These are phyloP conservation scores for Aptenodytes forsteri DNA, from an alignment of 2,113 vertebrate species.

Conservation along the genomic window DNA sequence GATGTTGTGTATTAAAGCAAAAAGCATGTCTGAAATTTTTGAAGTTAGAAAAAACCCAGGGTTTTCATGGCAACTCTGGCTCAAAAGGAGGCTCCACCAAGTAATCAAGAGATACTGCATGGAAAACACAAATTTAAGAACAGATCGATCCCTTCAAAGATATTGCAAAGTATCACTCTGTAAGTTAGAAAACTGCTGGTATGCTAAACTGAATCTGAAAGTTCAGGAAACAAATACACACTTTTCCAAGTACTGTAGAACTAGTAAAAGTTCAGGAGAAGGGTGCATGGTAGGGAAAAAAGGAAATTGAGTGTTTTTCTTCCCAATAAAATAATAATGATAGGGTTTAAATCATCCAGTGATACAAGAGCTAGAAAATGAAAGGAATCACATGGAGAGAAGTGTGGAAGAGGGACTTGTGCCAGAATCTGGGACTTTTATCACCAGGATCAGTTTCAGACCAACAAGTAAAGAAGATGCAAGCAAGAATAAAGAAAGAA, in stretches of 20 bases:
- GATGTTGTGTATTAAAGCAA: not conserved
- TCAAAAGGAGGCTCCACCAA: not conserved
- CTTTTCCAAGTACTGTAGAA: not conserved
- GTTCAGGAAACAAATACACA: not conserved
- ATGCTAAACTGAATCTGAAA: not conserved
- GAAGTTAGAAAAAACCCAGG: not conserved
- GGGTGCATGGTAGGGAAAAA: not conserved
- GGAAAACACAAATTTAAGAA: not conserved
- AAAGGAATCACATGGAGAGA: not conserved
- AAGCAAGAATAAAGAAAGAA: not conserved
- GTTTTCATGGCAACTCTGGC: not conserved
- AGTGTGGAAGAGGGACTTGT: not conserved
- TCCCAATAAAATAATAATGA: not conserved
- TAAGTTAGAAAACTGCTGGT: not conserved
- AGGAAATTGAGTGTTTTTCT: not conserved
- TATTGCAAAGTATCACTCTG: not conserved
- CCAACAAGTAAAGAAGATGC: not conserved
- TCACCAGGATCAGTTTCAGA: not conserved
- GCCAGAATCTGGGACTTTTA: not conserved
- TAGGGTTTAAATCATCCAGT: not conserved
- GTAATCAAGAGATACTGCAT: not conserved
- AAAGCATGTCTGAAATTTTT: not conserved
- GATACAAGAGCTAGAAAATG: not conserved
- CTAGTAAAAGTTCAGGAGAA: not conserved
- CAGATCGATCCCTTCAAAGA: not conserved